Evolutionary conservation across 2,888 invertebrate genomes (phyloP).

Genomic region (Scotopteryx bipunctaria): DNA sequence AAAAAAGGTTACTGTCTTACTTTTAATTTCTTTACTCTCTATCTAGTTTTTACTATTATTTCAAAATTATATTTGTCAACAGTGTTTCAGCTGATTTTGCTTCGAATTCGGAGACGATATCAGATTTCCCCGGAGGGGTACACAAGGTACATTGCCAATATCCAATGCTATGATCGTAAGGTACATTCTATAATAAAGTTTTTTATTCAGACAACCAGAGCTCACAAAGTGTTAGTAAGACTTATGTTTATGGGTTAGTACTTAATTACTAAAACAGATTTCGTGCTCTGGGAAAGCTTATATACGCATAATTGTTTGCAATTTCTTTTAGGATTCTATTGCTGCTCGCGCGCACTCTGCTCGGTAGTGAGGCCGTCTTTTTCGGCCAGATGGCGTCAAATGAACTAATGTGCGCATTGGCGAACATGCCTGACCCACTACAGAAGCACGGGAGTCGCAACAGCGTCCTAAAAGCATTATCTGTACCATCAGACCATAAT

Average conservation of each 20-base stretch:
- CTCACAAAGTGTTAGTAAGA: too few relatives aligned
- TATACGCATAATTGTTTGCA: too few relatives aligned
- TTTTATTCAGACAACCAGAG: not conserved
- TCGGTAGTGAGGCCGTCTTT: not conserved
- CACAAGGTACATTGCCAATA: conserved; percentile 15
- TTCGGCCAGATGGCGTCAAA: too few relatives aligned
- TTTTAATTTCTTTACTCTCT: too few relatives aligned
- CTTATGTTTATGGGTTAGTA: not conserved
- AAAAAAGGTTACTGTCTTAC: too few relatives aligned
- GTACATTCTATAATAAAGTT: not conserved
- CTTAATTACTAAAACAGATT: too few relatives aligned
- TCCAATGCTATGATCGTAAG: conserved; percentile 1
- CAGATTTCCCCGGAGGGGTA: conserved; percentile 50
- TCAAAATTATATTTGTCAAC: conserved; percentile 12
- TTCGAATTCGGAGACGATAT: conserved; percentile 42
- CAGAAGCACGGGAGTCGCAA: not conserved
- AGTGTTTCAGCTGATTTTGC: conserved; percentile 42
- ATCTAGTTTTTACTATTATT: too few relatives aligned
- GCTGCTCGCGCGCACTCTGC: not conserved
- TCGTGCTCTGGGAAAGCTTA: too few relatives aligned
- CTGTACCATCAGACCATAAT: too few relatives aligned
- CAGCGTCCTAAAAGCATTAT: not conserved
- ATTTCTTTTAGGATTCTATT: not conserved
- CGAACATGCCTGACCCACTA: not conserved
- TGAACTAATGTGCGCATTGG: not conserved